Base-by-base conservation (phyloP, 1,140 invertebrate genomes). In the Triops cancriformis region DNA sequence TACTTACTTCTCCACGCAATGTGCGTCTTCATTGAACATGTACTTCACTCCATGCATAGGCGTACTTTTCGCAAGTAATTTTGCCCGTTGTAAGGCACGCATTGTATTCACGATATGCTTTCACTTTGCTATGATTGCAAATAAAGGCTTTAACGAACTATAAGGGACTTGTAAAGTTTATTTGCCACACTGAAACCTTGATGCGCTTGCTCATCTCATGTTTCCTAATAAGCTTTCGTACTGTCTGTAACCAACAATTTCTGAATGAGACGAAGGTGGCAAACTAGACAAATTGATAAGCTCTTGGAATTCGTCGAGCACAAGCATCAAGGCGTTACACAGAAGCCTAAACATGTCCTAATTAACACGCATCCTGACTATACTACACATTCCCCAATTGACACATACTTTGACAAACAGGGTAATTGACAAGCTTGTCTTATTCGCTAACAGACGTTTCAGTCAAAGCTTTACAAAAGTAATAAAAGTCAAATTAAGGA, bases 31-130 rank as follows among this genome's bases (percentile, higher is more conserved):
- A 43, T 79, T 43, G 2, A 72, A 74, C 9, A 79, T 73, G 73
- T 79, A 79, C 73, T 79, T 79, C 26, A 79, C 23, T 28, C 79
- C 79, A 31, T 79, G 79, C n/a, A 79, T 26, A 12, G 77, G 73
- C 26, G 79, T 79, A 23, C 23, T 45, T 11, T 78, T 64, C 12
- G 51, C 78, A 72, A 75, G 78, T 18, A 64, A 1, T 18, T 76
- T 76, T 2, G 43, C 10, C 74, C 14, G 42, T 75, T 45, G 43
- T 76, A 27, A 64, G 26, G 12, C 75, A 45, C 42, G 6, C 51
- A 64, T 64, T 23, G 51, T 14, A 64, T n/a, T 64, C 51, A n/a
- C 14, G 10, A 6, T 64, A 37, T 18, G 18, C 18, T 64, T 64
- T n/a, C 23, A 23, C 10, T 64, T 64, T 9, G 14, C 51, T 23